Evolutionary conservation across 2,113 vertebrate genomes (phyloP), one percentile per base, ranked within the genome.

Genomic region (Naja naja): DNA sequence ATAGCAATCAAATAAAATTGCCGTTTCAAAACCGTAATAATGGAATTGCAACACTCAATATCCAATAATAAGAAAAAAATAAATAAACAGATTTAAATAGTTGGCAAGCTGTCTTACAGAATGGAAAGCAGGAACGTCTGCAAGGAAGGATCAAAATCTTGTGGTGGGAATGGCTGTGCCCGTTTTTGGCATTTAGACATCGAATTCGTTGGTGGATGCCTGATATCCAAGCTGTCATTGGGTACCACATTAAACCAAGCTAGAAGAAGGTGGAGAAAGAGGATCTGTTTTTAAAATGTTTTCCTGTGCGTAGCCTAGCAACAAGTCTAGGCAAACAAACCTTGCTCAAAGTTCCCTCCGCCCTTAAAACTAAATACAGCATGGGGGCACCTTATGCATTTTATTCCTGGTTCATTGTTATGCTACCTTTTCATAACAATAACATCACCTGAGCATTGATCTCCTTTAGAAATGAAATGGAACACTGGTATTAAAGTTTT

Each of bases 341-440:
- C 93, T 90, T 89, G 43, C n/a, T 11, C 12, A 25, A 89, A 60
- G 30, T 39, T 16, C 43, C 30, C 53, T 45, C 2, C 55, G 14
- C 22, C 12, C 47, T 30, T 9, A 89, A 91, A 92, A 97, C 91
- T 97, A 97, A 92, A 89, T 91, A 90, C 85, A 92, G 91, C 94
- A 93, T 94, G 97, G 94, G 87, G 94, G 88, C 94, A 94, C 53
- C 94, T 91, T 92, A 20, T 27, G 92, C 94, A 69, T 97, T 97
- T 93, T 47, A 87, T 89, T 94, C 89, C 69, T 93, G 94, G 94
- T 95, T 86, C 96, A 94, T 97, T 97, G 96, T 97, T 96, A 97
- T 89, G 94, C 97, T 95, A 94, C 94, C 95, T 93, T 97, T 9
- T 2, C 93, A 94, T 97, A 97, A 96, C 97, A 97, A 96, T 96